Evolutionary conservation across 2,113 vertebrate species (phyloP).

Genomic region (Notothenia coriiceps): DNA sequence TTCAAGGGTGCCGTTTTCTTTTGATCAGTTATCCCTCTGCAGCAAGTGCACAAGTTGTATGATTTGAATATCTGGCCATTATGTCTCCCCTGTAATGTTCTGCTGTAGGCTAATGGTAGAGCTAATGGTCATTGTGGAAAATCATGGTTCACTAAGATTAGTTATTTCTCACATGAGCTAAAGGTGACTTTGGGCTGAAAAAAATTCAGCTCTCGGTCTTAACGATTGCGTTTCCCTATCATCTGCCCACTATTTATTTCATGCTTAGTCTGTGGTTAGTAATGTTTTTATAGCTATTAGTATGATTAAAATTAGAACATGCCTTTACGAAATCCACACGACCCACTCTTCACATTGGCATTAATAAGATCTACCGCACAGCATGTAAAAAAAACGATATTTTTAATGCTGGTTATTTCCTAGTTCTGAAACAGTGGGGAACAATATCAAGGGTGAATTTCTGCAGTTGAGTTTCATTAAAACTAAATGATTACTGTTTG

Average conservation of each 20-base stretch:
- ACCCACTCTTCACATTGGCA: no score
- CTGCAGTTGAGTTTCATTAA: no score
- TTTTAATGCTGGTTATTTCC: no score
- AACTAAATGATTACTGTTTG: no score
- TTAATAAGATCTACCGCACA: no score
- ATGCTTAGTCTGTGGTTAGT: neutral
- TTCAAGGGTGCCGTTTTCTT: neutral
- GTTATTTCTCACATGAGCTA: neutral
- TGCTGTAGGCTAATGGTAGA: neutral
- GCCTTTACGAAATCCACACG: no score
- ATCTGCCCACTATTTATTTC: neutral
- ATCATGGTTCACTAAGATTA: neutral
- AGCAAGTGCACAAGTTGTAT: no score
- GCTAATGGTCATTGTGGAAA: neutral
- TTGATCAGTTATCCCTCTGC: neutral
- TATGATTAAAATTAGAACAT: neutral
- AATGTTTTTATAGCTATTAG: neutral
- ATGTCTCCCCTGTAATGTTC: neutral
- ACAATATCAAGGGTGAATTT: no score
- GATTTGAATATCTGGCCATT: neutral
- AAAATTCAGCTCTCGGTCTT: neutral
- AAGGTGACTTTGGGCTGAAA: neutral
- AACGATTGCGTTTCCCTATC: neutral
- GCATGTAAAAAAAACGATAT: no score
- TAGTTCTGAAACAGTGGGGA: no score